Percentiles rank a stretch among this genome's conserved stretches.
Conservation (phyloP, 2,888 invertebrate species). For the Calliopum simillimum region DNA sequence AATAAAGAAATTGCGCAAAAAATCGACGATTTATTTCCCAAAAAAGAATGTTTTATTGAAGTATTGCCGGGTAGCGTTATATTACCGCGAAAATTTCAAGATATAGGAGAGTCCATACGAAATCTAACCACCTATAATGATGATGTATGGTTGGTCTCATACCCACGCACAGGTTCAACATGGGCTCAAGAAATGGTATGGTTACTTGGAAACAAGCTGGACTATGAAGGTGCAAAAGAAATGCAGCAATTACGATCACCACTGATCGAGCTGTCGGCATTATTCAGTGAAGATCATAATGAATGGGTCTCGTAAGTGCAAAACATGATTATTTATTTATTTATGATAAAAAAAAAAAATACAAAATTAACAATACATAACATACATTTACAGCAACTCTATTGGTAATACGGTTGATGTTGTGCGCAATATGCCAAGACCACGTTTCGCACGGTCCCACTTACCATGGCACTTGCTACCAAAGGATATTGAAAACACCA, state of each 20-base stretch:
- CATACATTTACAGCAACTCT: conserved; percentile 50
- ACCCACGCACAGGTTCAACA: conserved; percentile 91
- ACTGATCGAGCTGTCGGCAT: conserved; percentile 77
- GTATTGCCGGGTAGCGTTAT: conserved; percentile 79
- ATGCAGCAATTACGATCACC: conserved; percentile 73
- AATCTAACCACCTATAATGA: conserved; percentile 78
- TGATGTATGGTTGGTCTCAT: conserved; percentile 89
- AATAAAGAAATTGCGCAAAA: conserved; percentile 72
- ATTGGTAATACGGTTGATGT: conserved; percentile 80
- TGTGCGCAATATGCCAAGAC: conserved; percentile 76
- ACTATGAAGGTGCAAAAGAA: conserved; percentile 80
- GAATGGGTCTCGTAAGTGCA: conserved; percentile 72
- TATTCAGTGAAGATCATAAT: conserved; percentile 73
- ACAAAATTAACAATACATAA: neutral
- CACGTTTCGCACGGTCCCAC: conserved; percentile 81
- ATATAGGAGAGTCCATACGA: conserved; percentile 77
- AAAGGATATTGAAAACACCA: conserved; percentile 72
- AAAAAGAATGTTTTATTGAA: conserved; percentile 77
- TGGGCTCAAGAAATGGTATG: conserved; percentile 96
- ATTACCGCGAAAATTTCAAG: conserved; percentile 76
- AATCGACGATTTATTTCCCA: conserved; percentile 77
- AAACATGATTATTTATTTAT: neutral
- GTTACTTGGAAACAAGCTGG: conserved; percentile 84
- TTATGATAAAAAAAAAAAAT: conserved; percentile 7
- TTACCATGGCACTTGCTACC: conserved; percentile 80